Evolutionary conservation across 2,113 vertebrate species (phyloP), one percentile per base, ranked within the genome.

Genomic region (Rhinolophus ferrumequinum): DNA sequence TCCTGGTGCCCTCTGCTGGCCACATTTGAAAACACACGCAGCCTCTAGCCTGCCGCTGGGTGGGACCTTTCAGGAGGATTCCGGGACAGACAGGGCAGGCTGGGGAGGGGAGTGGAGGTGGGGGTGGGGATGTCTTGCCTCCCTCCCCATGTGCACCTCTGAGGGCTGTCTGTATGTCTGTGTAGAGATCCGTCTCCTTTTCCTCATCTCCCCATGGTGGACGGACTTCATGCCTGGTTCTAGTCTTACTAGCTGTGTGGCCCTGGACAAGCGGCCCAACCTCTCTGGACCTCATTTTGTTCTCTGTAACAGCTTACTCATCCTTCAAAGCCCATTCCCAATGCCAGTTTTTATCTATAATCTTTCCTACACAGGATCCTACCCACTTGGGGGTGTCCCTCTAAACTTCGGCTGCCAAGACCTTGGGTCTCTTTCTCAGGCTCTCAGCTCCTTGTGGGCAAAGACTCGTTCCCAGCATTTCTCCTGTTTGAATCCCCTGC

Each of bases 1-100:
- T 84, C 96, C 60, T 91, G 97, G 93, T 98, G 97, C 98, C 97
- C 96, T 98, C 97, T 98, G 98, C 98, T 98, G 97, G 94, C 84
- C 96, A 81, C 3, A 1, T 54, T 75, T 92, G 86, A 82, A 98
- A 98, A 94, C 96, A 96, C 97, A 97, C 21, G 28, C 50, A 5
- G 89, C 44, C 94, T 96, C 60, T 9, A 4, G 28, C 11, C 5
- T 0, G 38, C 18, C 9, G 75, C 87, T 81, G 96, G 67, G 11
- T 6, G 26, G 87, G 28, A 75, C 93, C 24, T 73, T 22, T 10
- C 1, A 4, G 1, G 4, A 6, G 47, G n/a, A 33, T 86, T 30
- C 28, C 12, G 1, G 41, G 60, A 70, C 33, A 2, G 18, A 7
- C 11, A 1, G 60, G 64, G 1, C 58, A 26, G 44, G 50, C 33